Conservation (phyloP, 2,797 vertebrate genomes). For the Botia kubotai region DNA sequence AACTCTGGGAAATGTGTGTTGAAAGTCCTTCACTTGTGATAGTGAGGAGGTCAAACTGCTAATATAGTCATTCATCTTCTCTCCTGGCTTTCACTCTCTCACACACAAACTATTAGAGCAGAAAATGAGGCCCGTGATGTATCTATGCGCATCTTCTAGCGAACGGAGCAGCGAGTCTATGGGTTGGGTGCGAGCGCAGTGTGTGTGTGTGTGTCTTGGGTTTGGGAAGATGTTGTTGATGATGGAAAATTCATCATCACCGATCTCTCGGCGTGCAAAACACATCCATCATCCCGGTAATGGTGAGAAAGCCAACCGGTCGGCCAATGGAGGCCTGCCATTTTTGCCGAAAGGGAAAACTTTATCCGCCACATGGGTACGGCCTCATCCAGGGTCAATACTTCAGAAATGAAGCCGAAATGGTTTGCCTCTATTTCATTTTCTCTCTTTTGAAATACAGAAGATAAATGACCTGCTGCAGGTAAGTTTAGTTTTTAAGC, state of each 20-base stretch:
- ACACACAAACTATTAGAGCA: slow-evolving; percentile 37
- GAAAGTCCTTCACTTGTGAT: slow-evolving; percentile 28
- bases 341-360: slow-evolving; percentile 52
- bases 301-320: slow-evolving; percentile 39
- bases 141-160: not conserved
- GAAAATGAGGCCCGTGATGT: slow-evolving; percentile 36
- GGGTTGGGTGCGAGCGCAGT: slow-evolving; percentile 28
- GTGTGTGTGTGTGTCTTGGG: slow-evolving; percentile 21
- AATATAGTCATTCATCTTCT: slow-evolving; percentile 43
- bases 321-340: slow-evolving; percentile 44
- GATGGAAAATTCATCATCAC: slow-evolving; percentile 57
- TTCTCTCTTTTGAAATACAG: slow-evolving; percentile 51
- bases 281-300: slow-evolving; percentile 64
- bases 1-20: not conserved
- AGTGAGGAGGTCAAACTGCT: slow-evolving; percentile 5
- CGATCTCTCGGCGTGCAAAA: slow-evolving; percentile 60
- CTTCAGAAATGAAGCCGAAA: slow-evolving; percentile 46
- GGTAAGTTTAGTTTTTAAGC: slow-evolving; percentile 65
- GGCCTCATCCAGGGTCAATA: slow-evolving; percentile 43
- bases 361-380: slow-evolving; percentile 49
- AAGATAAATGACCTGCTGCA: slow-evolving; percentile 60
- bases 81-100: slow-evolving; percentile 35
- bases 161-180: slow-evolving; percentile 6
- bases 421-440: slow-evolving; percentile 41
- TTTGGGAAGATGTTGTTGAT: slow-evolving; percentile 54